Evolutionary conservation across 2,113 vertebrate genomes (phyloP).

Genomic region (Oncorhynchus mykiss): DNA sequence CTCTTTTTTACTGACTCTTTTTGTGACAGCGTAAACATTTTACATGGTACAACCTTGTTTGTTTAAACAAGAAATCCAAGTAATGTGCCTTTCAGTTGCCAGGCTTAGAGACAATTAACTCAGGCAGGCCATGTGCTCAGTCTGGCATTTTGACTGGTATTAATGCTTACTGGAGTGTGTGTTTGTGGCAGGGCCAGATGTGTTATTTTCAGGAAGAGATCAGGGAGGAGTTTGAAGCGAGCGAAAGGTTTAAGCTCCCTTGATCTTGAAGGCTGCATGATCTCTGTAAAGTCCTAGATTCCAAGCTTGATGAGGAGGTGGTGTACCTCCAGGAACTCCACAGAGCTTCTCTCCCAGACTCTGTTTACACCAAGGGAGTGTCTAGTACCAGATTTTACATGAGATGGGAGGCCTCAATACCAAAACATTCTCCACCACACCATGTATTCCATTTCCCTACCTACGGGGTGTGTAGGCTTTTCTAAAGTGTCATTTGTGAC

Average conservation of each 20-base stretch:
- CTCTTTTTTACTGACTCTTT: background rate
- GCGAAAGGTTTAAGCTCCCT: background rate
- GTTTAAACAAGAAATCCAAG: background rate
- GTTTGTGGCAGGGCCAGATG: background rate
- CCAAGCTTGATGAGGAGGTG: background rate
- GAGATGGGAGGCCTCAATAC: background rate
- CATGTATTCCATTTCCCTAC: background rate
- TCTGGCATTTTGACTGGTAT: background rate
- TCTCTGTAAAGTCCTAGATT: background rate
- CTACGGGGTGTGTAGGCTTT: background rate
- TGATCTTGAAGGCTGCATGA: background rate
- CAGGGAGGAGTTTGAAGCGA: background rate
- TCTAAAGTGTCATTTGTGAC: too few species aligned
- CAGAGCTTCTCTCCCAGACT: background rate
- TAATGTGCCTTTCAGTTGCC: too few species aligned
- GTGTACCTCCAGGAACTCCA: background rate
- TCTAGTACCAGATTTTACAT: background rate
- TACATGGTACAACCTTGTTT: background rate
- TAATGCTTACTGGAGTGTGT: background rate
- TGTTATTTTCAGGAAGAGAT: slow-evolving; percentile 11
- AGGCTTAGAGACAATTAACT: background rate
- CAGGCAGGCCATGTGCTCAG: background rate
- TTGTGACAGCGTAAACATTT: background rate
- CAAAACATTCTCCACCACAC: background rate
- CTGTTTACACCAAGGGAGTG: slow-evolving; percentile 11